Percentiles rank a stretch among this genome's conserved stretches.
Evolutionary conservation across 2,888 invertebrate species (phyloP).

Genomic region (Apodemia arnacis): DNA sequence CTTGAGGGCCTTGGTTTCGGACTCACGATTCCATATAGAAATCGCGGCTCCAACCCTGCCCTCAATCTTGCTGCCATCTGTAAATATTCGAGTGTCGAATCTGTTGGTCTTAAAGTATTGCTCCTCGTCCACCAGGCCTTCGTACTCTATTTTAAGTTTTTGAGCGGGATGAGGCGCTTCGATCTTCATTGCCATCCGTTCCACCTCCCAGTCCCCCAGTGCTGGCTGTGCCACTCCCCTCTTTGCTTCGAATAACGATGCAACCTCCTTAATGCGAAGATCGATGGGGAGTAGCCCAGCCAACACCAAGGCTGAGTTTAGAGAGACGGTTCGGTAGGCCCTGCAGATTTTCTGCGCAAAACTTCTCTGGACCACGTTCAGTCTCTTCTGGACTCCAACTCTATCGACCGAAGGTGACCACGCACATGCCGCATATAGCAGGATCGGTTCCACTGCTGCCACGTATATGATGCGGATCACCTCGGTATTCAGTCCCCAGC

Average conservation of each 20-base stretch:
- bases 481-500: slow-evolving; percentile 52
- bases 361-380: slow-evolving; percentile 32
- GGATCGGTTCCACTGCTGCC: slow-evolving; percentile 55
- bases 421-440: slow-evolving; percentile 59
- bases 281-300: slow-evolving; percentile 72
- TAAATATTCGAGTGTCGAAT: slow-evolving; percentile 25
- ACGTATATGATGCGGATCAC: slow-evolving; percentile 45
- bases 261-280: slow-evolving; percentile 65
- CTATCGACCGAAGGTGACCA: slow-evolving; percentile 43
- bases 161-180: too few relatives aligned
- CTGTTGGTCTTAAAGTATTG: too few relatives aligned
- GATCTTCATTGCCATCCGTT: too few relatives aligned
- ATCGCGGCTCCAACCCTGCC: slow-evolving; percentile 51
- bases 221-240: background rate
- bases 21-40: slow-evolving; percentile 24
- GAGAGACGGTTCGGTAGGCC: slow-evolving; percentile 67
- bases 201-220: background rate
- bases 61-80: slow-evolving; percentile 69
- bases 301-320: slow-evolving; percentile 58
- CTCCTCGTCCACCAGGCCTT: too few relatives aligned
- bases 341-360: slow-evolving; percentile 54
- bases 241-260: slow-evolving; percentile 36
- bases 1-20: slow-evolving; percentile 35
- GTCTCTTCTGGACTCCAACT: slow-evolving; percentile 24
- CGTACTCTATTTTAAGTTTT: too few relatives aligned